Evolutionary conservation across 2,113 vertebrate genomes (phyloP).

Genomic region (Peromyscus leucopus): DNA sequence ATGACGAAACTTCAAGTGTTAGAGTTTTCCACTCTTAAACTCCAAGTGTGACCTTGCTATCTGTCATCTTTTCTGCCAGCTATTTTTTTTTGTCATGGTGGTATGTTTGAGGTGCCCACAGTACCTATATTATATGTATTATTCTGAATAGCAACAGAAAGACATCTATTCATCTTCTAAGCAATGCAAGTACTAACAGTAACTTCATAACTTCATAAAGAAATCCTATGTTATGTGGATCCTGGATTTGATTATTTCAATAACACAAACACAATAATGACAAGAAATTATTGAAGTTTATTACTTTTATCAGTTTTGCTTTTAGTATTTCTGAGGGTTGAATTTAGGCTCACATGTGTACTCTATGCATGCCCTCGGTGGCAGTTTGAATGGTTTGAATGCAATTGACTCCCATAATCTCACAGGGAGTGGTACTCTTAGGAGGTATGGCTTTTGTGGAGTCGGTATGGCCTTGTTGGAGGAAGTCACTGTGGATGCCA

Average conservation of each 20-base stretch:
- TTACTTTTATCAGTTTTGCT: not conserved
- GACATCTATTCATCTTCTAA: not conserved
- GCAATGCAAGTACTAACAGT: not conserved
- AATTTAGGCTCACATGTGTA: not conserved
- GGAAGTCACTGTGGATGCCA: no score
- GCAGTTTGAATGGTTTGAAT: no score
- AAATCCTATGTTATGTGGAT: no score
- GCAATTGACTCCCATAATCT: no score
- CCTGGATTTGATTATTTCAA: not conserved
- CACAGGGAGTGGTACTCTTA: no score
- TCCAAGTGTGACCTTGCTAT: not conserved
- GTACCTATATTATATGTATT: not conserved
- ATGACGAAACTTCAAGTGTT: not conserved
- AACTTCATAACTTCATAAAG: not conserved
- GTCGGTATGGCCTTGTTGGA: no score
- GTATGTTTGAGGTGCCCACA: not conserved
- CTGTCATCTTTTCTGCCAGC: not conserved
- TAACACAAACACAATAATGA: not conserved
- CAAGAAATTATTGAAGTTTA: not conserved
- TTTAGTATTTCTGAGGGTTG: no score
- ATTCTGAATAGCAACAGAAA: not conserved
- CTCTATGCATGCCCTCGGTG: no score
- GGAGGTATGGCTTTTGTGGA: no score
- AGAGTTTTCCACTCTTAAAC: not conserved
- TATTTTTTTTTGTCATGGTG: not conserved